Conservation (phyloP, 2,888 invertebrate species). For the Eudasyphora cyanicolor region DNA sequence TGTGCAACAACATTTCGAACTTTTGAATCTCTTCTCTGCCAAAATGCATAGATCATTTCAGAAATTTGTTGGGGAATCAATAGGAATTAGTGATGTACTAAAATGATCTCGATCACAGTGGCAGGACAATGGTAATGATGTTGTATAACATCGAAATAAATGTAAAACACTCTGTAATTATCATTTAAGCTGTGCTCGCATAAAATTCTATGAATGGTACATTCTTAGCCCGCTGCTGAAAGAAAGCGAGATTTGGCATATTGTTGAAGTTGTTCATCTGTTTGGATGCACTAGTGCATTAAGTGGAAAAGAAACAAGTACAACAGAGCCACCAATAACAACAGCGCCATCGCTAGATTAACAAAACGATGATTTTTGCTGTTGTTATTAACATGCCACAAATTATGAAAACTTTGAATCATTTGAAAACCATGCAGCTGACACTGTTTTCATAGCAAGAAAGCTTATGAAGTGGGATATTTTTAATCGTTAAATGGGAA, state of each 20-base stretch:
- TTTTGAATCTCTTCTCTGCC: too few relatives aligned
- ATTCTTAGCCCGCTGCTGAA: neutral
- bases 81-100: too few relatives aligned
- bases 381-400: constrained; percentile 39
- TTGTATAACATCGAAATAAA: neutral
- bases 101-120: too few relatives aligned
- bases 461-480: too few relatives aligned
- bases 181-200: neutral
- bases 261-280: neutral
- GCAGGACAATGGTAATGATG: neutral
- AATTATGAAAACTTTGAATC: constrained; percentile 26
- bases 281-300: constrained; percentile 66
- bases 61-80: too few relatives aligned
- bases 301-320: constrained; percentile 62
- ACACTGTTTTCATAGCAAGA: too few relatives aligned
- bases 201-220: neutral
- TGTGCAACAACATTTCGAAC: too few relatives aligned
- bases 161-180: neutral
- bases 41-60: too few relatives aligned
- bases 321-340: neutral
- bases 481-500: too few relatives aligned
- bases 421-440: neutral
- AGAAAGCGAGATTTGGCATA: neutral
- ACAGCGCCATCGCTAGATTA: neutral
- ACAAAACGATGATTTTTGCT: constrained; percentile 15